phyloP scores from a whole-genome alignment of 1,140 invertebrate species.

The Danaus melanippus region DNA sequence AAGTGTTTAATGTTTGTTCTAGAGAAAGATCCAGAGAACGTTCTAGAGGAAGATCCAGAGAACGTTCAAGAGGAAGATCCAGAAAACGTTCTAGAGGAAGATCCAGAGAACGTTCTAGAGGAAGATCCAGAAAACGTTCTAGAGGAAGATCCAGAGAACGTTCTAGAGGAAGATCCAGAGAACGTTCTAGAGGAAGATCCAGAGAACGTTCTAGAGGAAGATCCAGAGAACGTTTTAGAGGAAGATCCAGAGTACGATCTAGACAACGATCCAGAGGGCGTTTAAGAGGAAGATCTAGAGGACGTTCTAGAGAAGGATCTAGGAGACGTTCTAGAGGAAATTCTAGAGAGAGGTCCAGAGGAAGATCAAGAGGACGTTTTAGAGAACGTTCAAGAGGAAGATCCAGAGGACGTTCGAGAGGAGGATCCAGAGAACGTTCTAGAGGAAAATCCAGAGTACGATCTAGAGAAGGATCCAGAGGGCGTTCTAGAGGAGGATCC shows the following conservation, averaged over 20 bases:
- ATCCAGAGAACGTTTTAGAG: neutral
- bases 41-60: conserved; percentile 6
- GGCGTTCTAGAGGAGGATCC: no score
- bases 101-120: conserved; percentile 8
- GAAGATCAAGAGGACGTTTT: no score
- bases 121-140: conserved; percentile 7
- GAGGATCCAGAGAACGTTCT: no score
- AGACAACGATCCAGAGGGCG: conserved; percentile 1
- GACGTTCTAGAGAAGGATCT: no score
- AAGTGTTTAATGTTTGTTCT: conserved; percentile 8
- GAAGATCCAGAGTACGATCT: neutral
- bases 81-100: conserved; percentile 3
- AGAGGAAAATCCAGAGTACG: no score
- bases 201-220: conserved; percentile 6
- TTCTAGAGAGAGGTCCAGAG: no score
- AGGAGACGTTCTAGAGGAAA: no score
- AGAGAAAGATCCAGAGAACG: conserved; percentile 8
- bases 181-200: conserved; percentile 6
- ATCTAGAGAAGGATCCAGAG: no score
- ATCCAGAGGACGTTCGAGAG: no score
- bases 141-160: neutral
- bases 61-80: conserved; percentile 5
- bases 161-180: neutral
- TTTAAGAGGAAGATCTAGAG: neutral
- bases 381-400: no score